Evolutionary conservation across 2,113 vertebrate genomes (phyloP).

Genomic region (Cheirogaleus medius): DNA sequence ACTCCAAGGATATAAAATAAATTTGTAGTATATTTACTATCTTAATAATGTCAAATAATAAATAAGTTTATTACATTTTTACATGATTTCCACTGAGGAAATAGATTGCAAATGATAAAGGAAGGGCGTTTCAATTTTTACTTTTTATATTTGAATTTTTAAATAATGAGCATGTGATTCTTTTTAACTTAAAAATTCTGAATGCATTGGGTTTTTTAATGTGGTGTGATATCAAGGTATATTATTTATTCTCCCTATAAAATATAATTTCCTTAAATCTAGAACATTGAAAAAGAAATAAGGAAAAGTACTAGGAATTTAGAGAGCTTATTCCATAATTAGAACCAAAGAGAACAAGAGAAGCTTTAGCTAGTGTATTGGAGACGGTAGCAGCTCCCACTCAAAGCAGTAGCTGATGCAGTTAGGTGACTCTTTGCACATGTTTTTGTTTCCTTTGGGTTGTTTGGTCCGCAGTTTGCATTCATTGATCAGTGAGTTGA

Average conservation of each 20-base stretch:
- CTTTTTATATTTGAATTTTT: conserved; percentile 26
- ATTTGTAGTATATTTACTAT: neutral
- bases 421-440: neutral
- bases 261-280: conserved; percentile 33
- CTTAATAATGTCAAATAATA: neutral
- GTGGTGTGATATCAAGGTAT: neutral
- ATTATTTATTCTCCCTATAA: conserved; percentile 21
- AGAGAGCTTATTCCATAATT: neutral
- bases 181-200: conserved; percentile 38
- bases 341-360: conserved; percentile 37
- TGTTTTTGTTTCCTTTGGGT: conserved; percentile 5
- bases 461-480: conserved; percentile 98
- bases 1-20: neutral
- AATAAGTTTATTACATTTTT: neutral
- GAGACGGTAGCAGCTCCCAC: neutral
- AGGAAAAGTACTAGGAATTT: neutral
- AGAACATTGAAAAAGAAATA: neutral
- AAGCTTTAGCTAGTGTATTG: neutral
- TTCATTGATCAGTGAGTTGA: conserved; percentile 99
- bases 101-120: neutral
- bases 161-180: neutral
- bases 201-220: neutral
- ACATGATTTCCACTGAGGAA: conserved; percentile 14
- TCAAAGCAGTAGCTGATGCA: neutral
- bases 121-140: conserved; percentile 37